phyloP scores from a whole-genome alignment of 2,888 invertebrate species.

The Vesta saturnalis region DNA sequence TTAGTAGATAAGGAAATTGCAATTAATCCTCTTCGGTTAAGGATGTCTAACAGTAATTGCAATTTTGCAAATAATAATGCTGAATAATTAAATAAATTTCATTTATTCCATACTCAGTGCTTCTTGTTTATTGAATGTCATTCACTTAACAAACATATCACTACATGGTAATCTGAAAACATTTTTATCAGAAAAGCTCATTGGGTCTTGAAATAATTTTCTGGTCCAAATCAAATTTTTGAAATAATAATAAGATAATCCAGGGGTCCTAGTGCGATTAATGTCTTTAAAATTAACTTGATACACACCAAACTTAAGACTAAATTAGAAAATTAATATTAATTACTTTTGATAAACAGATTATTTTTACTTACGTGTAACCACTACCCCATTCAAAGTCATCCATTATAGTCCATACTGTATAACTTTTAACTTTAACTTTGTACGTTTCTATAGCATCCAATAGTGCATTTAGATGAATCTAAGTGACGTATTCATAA shows the following conservation, averaged over 20 bases:
- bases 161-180: too few relatives aligned
- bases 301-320: not conserved
- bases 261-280: not conserved
- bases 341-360: not conserved
- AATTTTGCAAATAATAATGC: too few relatives aligned
- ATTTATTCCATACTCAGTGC: too few relatives aligned
- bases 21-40: too few relatives aligned
- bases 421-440: conserved; percentile 7
- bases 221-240: too few relatives aligned
- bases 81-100: too few relatives aligned
- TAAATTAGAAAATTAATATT: not conserved
- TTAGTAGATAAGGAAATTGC: too few relatives aligned
- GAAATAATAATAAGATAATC: not conserved
- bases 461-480: conserved; percentile 3
- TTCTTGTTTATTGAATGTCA: too few relatives aligned
- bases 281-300: not conserved
- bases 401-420: conserved; percentile 13
- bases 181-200: too few relatives aligned
- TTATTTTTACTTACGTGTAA: conserved; percentile 9
- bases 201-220: too few relatives aligned
- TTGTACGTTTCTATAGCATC: conserved; percentile 10
- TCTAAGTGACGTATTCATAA: not conserved
- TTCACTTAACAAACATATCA: too few relatives aligned
- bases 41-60: too few relatives aligned
- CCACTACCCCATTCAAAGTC: conserved; percentile 17